A percentile compares a stretch with the other conserved stretches of the same genome.
phyloP scores from a whole-genome alignment of 2,888 invertebrate genomes.

The Ischnura elegans region DNA sequence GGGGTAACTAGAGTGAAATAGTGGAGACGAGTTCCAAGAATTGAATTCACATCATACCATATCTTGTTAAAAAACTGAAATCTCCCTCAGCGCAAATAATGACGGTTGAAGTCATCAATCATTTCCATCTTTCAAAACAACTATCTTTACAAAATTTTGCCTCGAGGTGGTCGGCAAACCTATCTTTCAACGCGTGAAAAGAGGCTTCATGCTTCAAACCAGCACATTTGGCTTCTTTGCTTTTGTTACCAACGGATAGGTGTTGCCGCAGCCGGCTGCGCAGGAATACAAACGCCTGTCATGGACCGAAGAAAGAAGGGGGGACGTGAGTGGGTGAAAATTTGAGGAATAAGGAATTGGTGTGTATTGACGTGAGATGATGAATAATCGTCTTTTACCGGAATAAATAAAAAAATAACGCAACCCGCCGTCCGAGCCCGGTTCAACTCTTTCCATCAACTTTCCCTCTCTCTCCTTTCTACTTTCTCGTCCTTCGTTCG shows the following conservation, averaged over 20 bases:
- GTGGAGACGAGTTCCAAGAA: too few relatives aligned
- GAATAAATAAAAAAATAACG: conserved; percentile 20
- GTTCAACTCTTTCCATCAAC: conserved; percentile 27
- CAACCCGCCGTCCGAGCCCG: conserved; percentile 14
- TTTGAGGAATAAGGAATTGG: conserved; percentile 52
- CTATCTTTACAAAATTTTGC: background rate
- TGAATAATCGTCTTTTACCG: conserved; percentile 58
- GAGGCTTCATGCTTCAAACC: background rate
- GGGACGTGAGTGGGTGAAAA: conserved; percentile 16
- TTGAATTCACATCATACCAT: too few relatives aligned
- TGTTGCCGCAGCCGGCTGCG: background rate
- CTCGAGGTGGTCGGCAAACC: background rate
- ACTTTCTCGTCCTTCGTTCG: too few relatives aligned
- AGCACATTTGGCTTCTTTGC: background rate
- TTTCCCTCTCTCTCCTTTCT: background rate
- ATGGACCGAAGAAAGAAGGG: background rate
- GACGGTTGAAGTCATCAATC: background rate
- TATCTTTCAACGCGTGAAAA: background rate
- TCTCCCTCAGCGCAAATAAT: too few relatives aligned
- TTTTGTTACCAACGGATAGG: background rate
- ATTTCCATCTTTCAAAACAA: background rate
- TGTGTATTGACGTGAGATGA: conserved; percentile 57
- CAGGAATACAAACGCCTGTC: conserved; percentile 7
- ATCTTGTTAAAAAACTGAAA: too few relatives aligned
- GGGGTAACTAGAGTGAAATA: too few relatives aligned